These are phyloP conservation scores for Oophaga pumilio DNA, from an alignment of 2,113 vertebrate genomes.

Conservation along the genomic window DNA sequence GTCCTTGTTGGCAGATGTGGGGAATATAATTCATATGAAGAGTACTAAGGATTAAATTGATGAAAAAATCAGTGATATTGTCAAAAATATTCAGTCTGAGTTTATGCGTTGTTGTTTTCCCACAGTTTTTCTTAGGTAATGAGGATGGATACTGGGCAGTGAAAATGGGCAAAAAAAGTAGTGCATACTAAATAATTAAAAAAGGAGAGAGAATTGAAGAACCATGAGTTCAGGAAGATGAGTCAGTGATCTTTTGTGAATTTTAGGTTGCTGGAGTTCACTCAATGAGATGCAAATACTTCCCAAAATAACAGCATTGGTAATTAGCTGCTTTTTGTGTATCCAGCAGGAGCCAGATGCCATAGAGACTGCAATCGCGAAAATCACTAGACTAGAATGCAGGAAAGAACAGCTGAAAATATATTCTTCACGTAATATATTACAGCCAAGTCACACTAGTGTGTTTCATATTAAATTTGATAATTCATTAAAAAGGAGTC, in stretches of 20 bases:
- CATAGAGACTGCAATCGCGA: neutral
- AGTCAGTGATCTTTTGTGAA: constrained; percentile 2
- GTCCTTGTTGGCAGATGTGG: too few relatives aligned
- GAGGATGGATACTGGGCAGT: neutral
- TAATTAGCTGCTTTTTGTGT: neutral
- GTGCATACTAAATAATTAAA: neutral
- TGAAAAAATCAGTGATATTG: neutral
- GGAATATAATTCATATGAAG: too few relatives aligned
- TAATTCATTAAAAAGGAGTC: neutral
- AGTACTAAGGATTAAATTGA: too few relatives aligned
- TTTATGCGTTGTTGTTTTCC: neutral
- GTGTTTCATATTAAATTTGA: neutral
- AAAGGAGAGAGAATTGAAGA: neutral
- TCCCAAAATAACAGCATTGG: constrained; percentile 4
- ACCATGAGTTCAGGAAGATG: neutral
- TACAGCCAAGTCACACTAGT: neutral
- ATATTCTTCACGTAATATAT: neutral
- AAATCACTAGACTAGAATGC: neutral
- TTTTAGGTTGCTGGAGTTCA: neutral
- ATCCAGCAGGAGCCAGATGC: neutral
- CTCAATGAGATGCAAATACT: neutral
- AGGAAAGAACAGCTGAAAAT: neutral
- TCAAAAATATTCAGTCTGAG: neutral
- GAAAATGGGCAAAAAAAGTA: neutral
- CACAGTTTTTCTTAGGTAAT: neutral